phyloP scores from a whole-genome alignment of 2,113 vertebrate species.

The Vulpes vulpes region DNA sequence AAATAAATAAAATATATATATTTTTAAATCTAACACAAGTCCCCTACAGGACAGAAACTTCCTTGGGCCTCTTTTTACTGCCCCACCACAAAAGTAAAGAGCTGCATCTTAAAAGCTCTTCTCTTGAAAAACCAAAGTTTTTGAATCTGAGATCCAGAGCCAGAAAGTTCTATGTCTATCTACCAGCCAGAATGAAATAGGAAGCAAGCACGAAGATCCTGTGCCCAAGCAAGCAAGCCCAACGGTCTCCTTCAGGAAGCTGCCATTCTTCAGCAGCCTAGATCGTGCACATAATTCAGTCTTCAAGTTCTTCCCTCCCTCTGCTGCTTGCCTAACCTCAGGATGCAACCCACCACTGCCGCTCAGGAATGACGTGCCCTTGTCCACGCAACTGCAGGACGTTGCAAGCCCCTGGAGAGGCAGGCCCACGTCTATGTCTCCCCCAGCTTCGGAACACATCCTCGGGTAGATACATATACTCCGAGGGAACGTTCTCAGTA shows the following conservation, averaged over 20 bases:
- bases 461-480: not conserved
- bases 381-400: not conserved
- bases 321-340: not conserved
- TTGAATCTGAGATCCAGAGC: not conserved
- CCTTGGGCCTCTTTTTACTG: not conserved
- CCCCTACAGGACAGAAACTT: not conserved
- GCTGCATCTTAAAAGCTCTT: not conserved
- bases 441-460: not conserved
- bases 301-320: not conserved
- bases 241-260: not conserved
- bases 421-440: not conserved
- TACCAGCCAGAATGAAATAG: not conserved
- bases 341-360: not conserved
- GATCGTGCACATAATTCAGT: not conserved
- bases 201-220: not conserved
- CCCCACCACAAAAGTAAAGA: not conserved
- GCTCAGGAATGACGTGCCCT: not conserved
- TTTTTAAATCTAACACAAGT: not conserved
- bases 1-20: too few relatives aligned
- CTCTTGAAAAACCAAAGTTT: not conserved
- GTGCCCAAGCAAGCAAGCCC: not conserved
- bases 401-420: not conserved
- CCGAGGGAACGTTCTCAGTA: not conserved
- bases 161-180: not conserved
- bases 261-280: not conserved